Conservation (phyloP, 2,797 vertebrate species). For the Onychomys leucogaster region DNA sequence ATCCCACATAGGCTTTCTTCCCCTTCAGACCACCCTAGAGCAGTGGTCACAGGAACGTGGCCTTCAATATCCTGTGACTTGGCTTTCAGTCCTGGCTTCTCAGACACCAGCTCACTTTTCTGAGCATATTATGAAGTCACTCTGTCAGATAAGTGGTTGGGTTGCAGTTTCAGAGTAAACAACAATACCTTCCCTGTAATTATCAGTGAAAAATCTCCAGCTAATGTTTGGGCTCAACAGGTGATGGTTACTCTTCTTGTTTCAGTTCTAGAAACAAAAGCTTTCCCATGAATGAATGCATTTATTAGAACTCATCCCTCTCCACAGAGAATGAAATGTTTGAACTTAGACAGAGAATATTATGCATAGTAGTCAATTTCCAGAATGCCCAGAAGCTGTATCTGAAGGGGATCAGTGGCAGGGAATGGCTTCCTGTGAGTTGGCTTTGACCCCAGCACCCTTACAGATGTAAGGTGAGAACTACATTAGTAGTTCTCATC, state of each 20-base stretch:
- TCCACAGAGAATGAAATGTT: not conserved
- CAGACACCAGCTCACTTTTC: not conserved
- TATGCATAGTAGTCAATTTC: not conserved
- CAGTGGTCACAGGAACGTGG: not conserved
- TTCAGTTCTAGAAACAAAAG: not conserved
- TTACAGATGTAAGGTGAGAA: not conserved
- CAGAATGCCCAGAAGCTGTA: not conserved
- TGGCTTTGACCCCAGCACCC: not conserved
- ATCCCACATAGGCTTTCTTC: not conserved
- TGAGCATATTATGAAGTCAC: not conserved
- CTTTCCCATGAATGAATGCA: not conserved
- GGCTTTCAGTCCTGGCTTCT: not conserved
- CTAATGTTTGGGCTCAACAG: not conserved
- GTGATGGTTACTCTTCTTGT: not conserved
- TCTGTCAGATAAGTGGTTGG: not conserved
- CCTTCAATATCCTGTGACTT: not conserved
- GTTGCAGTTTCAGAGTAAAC: not conserved
- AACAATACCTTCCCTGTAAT: not conserved
- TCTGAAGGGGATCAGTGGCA: not conserved
- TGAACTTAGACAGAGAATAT: not conserved
- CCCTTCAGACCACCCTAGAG: not conserved
- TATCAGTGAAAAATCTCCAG: not conserved
- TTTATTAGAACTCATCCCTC: slow-evolving; percentile 24
- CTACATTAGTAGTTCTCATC: not conserved
- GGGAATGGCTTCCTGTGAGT: not conserved